Conservation (phyloP, 2,888 invertebrate species). For the Lysandra coridon region DNA sequence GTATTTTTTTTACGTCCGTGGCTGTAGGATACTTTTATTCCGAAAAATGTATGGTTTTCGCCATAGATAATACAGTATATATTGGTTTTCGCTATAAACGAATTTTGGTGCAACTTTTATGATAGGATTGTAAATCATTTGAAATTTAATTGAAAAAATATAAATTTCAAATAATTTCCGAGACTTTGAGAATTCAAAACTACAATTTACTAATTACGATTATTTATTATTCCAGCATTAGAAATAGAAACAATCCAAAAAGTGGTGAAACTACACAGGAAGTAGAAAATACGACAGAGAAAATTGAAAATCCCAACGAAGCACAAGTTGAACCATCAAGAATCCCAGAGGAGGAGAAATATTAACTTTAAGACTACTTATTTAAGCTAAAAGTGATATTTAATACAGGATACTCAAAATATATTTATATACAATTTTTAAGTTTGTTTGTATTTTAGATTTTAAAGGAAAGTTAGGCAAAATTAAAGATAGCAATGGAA, state of each 20-base stretch:
- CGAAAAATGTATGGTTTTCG: too few species aligned
- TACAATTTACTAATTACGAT: too few species aligned
- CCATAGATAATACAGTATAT: too few species aligned
- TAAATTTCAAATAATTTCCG: too few species aligned
- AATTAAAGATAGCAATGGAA: too few species aligned
- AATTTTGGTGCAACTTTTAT: too few species aligned
- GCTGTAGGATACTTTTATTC: too few species aligned
- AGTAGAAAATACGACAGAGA: background rate
- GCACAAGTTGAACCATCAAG: background rate
- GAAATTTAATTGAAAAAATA: too few species aligned
- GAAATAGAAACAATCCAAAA: background rate
- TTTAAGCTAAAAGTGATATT: background rate
- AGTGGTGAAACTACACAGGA: background rate
- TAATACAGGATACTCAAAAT: constrained; percentile 4
- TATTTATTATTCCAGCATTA: background rate
- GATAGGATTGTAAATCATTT: too few species aligned
- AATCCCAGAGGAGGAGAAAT: background rate
- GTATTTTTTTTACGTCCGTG: too few species aligned
- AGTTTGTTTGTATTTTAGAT: background rate
- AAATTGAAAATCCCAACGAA: background rate
- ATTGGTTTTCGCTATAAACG: too few species aligned
- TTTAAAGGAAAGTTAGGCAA: background rate
- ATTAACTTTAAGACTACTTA: background rate
- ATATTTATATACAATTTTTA: background rate
- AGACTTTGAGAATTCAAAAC: too few species aligned